Evolutionary conservation across 2,888 invertebrate species (phyloP), one percentile per base, ranked within the genome.

Genomic region (Stenotaenia linearis): DNA sequence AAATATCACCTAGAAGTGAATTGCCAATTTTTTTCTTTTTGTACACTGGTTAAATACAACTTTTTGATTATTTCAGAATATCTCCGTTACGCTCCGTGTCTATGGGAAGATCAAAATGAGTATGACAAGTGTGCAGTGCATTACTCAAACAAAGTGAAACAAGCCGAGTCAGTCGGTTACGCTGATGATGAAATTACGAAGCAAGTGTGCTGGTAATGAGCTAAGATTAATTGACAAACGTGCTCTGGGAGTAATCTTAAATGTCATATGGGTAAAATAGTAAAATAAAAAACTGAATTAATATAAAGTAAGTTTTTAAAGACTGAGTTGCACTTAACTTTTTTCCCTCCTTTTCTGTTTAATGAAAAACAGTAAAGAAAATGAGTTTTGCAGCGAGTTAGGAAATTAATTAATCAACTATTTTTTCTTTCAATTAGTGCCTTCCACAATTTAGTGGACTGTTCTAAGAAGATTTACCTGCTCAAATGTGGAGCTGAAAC

Each of bases 131-230:
- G 78, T 45, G 45, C 50, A 6, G 28, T 28, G 25, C 78, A 78
- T 25, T 78, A 78, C 50, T 78, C 78, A 25, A 50, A 25, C 25
- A 40, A 50, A 25, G 50, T 45, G n/a, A 40, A 50, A 50, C 40
- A 45, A 21, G 45, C 78, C 40, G 78, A 78, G 35, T 25, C 50
- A 32, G 45, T 32, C 28, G 78, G 45, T 23, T 25, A 15, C 21
- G 50, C 25, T 12, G 50, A 50, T 18, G 45, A 78, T 23, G 78
- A 78, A 25, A 50, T 50, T 45, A 23, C 40, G 50, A 78, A 78
- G 50, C 78, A 78, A 35, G 50, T 78, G 25, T 78, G 78, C 50
- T 78, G 78, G 78, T 78, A 78, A 78, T 50, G 50, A 50, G 50
- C 50, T 50, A 50, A 50, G 50, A 50, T 50, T 50, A 50, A 50